Evolutionary conservation across 2,113 vertebrate species (phyloP), one percentile per base, ranked within the genome.

Genomic region (Erpornis zantholeuca): DNA sequence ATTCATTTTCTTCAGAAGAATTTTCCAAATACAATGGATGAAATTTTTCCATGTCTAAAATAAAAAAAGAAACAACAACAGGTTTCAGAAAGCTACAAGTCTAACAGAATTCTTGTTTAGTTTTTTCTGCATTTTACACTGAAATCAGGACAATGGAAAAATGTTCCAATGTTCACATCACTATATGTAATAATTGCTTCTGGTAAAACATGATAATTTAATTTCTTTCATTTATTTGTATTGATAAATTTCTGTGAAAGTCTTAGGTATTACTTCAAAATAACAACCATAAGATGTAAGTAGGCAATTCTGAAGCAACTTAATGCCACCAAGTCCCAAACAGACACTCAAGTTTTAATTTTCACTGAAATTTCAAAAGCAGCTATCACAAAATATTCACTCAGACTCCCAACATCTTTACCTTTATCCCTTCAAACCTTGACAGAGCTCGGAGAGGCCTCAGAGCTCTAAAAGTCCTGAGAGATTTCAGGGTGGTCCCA

Each of bases 381-480:
- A 76, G 23, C 24, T 70, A 29, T 50, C 71, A n/a, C 6, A 57
- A 68, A 61, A 56, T 3, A 78, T 2, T n/a, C 23, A 31, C 16
- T 29, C 27, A 12, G 6, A 11, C 7, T 4, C 10, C 5, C 33
- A 17, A 3, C 3, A 25, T 16, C 31, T 17, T 71, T 95, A 98
- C 98, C 98, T 98, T 98, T 96, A 98, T 98, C 40, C 98, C 98
- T 97, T 98, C 98, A 94, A 98, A 98, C 94, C 98, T 96, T 59
- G 98, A 99, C 95, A 99, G 95, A 22, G 99, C 99, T 81, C 99
- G 98, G 33, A 99, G 98, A 29, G 99, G 99, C 85, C 99, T 98
- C 93, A 99, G 78, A 8, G 99, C 99, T 94, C 99, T 96, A 2
- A 99, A 97, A 4, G 98, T 99, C 93, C 99, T 98, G 63, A 99